Conservation (phyloP, 1,140 invertebrate genomes). For the Akabosia matsudoensis region DNA sequence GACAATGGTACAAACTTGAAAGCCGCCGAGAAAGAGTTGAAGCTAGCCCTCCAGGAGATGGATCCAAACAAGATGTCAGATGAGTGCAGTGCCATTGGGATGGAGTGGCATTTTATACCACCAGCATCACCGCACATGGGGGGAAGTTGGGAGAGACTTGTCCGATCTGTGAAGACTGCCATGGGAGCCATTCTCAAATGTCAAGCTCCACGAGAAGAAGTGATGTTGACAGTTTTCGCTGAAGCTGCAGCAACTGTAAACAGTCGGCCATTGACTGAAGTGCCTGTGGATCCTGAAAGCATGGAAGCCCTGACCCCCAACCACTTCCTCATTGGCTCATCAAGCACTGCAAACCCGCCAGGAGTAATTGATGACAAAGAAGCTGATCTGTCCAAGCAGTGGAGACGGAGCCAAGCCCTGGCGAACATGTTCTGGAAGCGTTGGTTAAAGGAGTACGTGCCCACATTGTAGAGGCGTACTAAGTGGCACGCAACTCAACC, state of each 20-base stretch:
- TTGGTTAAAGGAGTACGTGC: conserved; percentile 35
- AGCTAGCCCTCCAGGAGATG: not conserved
- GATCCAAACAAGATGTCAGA: not conserved
- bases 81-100: not conserved
- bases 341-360: not conserved
- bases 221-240: not conserved
- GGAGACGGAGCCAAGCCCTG: conserved; percentile 19
- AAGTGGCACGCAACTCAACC: conserved; percentile 22
- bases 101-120: not conserved
- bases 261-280: not conserved
- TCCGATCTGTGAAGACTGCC: not conserved
- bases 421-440: conserved; percentile 39
- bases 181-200: not conserved
- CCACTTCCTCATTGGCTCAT: conserved; percentile 1
- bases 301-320: not conserved
- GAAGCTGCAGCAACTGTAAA: not conserved
- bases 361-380: conserved; percentile 16
- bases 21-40: conserved; percentile 18
- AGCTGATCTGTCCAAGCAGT: conserved; percentile 11
- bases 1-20: conserved; percentile 50
- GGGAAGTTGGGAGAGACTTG: not conserved
- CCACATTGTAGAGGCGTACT: conserved; percentile 24
- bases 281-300: not conserved
- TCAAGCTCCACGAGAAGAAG: not conserved
- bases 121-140: not conserved